These are phyloP conservation scores for Agrilus cyanescens DNA, from an alignment of 2,888 invertebrate species.

Conservation along the genomic window DNA sequence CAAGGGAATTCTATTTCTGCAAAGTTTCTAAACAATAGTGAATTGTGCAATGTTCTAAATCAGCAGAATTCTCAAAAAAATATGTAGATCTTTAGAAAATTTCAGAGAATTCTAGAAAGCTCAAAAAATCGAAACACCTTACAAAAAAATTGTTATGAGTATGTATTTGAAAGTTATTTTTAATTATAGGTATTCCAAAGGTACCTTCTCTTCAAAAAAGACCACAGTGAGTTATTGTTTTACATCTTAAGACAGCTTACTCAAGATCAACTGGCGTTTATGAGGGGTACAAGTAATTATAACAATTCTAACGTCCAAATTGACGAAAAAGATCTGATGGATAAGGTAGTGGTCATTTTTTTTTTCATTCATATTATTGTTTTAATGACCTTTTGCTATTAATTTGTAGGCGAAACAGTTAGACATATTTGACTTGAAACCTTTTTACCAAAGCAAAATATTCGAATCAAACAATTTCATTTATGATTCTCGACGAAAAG, in stretches of 20 bases:
- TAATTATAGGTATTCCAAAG: conserved; percentile 76
- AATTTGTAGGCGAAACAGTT: conserved; percentile 76
- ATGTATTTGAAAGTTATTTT: conserved; percentile 3
- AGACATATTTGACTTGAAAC: conserved; percentile 75
- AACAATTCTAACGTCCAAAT: conserved; percentile 62
- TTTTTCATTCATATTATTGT: background rate
- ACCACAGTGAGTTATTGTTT: conserved; percentile 90
- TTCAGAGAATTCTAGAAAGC: no score
- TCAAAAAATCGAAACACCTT: no score
- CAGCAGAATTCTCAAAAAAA: no score
- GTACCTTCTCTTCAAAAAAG: conserved; percentile 86
- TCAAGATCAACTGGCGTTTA: conserved; percentile 80
- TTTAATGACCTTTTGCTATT: conserved; percentile 13
- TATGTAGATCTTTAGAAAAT: no score
- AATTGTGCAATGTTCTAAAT: no score
- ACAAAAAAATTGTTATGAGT: no score
- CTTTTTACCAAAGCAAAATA: conserved; percentile 84
- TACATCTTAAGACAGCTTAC: conserved; percentile 90
- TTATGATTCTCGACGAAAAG: conserved; percentile 72
- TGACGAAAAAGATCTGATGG: conserved; percentile 70
- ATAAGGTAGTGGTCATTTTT: conserved; percentile 30
- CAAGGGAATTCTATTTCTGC: no score
- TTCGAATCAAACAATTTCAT: conserved; percentile 81
- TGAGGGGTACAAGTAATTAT: conserved; percentile 55
- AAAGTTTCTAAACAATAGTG: no score